These are phyloP conservation scores for Parnassius orleans DNA, from an alignment of 2,888 invertebrate genomes.

Conservation along the genomic window DNA sequence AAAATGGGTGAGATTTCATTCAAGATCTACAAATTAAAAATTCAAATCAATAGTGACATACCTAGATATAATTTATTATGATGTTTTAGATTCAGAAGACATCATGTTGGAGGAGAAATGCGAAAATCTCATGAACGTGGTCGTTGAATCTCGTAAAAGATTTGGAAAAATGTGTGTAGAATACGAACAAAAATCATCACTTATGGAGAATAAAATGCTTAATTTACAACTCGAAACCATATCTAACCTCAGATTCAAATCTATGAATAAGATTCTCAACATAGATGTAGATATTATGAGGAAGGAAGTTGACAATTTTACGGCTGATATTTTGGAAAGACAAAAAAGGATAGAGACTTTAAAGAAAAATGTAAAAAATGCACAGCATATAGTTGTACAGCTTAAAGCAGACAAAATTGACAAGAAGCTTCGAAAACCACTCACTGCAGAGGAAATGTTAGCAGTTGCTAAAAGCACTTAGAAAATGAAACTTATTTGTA, in stretches of 20 bases:
- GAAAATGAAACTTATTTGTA: background rate
- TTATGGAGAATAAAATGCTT: constrained; percentile 60
- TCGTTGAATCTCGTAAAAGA: constrained; percentile 70
- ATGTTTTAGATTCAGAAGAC: constrained; percentile 46
- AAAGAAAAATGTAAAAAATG: constrained; percentile 46
- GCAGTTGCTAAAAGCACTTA: constrained; percentile 46
- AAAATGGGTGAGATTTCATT: too few relatives aligned
- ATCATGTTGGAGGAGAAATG: constrained; percentile 55
- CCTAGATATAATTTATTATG: too few relatives aligned
- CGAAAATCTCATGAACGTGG: constrained; percentile 66
- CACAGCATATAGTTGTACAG: constrained; percentile 53
- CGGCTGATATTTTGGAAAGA: constrained; percentile 45
- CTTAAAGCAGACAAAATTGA: constrained; percentile 52
- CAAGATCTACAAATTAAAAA: too few relatives aligned
- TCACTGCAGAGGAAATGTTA: constrained; percentile 52
- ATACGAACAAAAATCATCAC: constrained; percentile 55
- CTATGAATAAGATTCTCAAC: constrained; percentile 45
- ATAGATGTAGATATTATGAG: constrained; percentile 40
- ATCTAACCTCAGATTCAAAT: constrained; percentile 52
- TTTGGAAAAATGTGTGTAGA: constrained; percentile 63
- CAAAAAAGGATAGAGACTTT: constrained; percentile 45
- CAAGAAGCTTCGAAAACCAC: constrained; percentile 46
- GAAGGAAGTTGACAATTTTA: constrained; percentile 54
- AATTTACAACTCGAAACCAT: constrained; percentile 58
- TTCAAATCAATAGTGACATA: too few relatives aligned